Conservation (phyloP, 1,140 invertebrate genomes). For the Trinorchestia longiramus region DNA sequence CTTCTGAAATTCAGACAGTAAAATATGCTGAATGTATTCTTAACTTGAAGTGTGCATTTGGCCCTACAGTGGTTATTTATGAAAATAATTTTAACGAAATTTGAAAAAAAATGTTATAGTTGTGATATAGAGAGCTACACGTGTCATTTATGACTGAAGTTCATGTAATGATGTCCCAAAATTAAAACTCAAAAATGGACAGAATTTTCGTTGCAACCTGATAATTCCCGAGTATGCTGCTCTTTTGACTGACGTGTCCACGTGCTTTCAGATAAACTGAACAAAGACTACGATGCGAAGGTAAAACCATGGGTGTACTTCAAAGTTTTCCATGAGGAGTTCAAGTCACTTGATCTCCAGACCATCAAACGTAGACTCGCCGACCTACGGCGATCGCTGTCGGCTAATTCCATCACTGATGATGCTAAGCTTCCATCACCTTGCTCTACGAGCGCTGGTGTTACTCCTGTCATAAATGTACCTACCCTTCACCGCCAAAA, state of each 20-base stretch:
- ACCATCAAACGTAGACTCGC: conserved; percentile 66
- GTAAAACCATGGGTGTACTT: conserved; percentile 68
- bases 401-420: conserved; percentile 37
- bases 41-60: too few species aligned
- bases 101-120: too few species aligned
- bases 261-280: conserved; percentile 63
- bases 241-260: not conserved
- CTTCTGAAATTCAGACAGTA: too few species aligned
- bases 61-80: too few species aligned
- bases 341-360: conserved; percentile 67
- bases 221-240: not conserved
- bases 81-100: too few species aligned
- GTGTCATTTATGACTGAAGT: too few species aligned
- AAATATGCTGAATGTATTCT: too few species aligned
- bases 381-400: conserved; percentile 62
- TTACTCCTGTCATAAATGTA: not conserved
- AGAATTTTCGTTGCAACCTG: too few species aligned
- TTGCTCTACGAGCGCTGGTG: not conserved
- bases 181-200: too few species aligned
- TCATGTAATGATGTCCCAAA: too few species aligned
- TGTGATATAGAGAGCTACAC: too few species aligned
- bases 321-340: conserved; percentile 68
- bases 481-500: not conserved
- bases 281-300: conserved; percentile 66
- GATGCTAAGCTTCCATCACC: not conserved